These are phyloP conservation scores for Chaetogeoica ovagalla DNA, from an alignment of 2,888 invertebrate species.

Conservation along the genomic window DNA sequence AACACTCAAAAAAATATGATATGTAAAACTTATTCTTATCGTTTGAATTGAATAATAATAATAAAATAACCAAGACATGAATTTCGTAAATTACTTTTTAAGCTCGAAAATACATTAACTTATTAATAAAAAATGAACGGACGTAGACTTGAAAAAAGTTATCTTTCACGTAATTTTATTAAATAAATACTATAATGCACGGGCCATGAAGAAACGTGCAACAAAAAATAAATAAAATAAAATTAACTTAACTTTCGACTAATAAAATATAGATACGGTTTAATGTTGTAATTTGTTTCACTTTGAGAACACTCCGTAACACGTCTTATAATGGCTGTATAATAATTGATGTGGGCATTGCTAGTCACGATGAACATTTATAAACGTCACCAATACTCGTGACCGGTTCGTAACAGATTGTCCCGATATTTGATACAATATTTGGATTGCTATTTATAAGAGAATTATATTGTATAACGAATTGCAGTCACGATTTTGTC, in stretches of 20 bases:
- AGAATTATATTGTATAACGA: neutral
- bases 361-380: slow-evolving; percentile 28
- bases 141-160: no score
- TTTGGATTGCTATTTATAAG: slow-evolving; percentile 8
- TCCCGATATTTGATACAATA: slow-evolving; percentile 18
- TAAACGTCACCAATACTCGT: slow-evolving; percentile 14
- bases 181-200: no score
- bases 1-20: no score
- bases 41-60: no score
- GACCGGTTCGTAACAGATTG: slow-evolving; percentile 25
- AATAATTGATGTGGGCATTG: neutral
- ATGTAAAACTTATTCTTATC: no score
- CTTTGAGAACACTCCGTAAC: neutral
- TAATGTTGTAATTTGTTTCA: slow-evolving; percentile 12
- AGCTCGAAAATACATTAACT: no score
- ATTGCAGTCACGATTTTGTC: slow-evolving; percentile 3
- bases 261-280: neutral
- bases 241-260: neutral
- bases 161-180: no score
- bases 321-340: neutral
- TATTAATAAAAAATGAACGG: no score
- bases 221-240: neutral
- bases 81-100: no score
- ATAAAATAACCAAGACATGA: no score
- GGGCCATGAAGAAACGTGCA: neutral